A percentile compares a stretch with the other conserved stretches of the same genome.
These are phyloP conservation scores for Anoplius nigerrimus DNA, from an alignment of 2,888 invertebrate genomes.

Conservation along the genomic window DNA sequence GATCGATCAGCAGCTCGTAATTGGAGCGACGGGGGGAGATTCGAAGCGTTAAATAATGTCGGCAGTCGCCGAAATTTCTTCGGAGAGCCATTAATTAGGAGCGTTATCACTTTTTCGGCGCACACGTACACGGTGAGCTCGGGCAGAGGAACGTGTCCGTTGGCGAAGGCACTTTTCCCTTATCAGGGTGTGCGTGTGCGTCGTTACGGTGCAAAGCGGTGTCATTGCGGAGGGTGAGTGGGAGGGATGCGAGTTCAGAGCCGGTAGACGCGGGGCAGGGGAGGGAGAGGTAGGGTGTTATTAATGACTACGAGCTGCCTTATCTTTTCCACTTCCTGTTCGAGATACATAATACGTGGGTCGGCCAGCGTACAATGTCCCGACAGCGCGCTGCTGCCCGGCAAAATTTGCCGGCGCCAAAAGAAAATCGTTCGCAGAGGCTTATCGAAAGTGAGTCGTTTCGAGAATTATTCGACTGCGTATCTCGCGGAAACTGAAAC, in stretches of 20 bases:
- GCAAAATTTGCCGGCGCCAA: too few species aligned
- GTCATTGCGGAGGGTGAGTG: not conserved
- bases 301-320: conserved; percentile 61
- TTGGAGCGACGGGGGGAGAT: not conserved
- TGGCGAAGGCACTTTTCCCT: too few species aligned
- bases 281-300: conserved; percentile 48
- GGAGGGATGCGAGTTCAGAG: conserved; percentile 36
- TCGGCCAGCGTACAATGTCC: conserved; percentile 26
- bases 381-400: not conserved
- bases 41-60: not conserved
- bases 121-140: too few species aligned
- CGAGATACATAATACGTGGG: conserved; percentile 59
- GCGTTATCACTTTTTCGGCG: too few species aligned
- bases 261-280: not conserved
- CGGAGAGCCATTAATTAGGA: too few species aligned
- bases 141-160: too few species aligned
- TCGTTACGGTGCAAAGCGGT: conserved; percentile 1
- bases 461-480: too few species aligned
- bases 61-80: not conserved
- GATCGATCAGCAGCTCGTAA: not conserved
- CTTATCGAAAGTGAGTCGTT: too few species aligned
- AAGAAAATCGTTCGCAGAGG: too few species aligned
- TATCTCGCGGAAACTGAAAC: too few species aligned
- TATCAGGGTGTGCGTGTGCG: too few species aligned
- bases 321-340: conserved; percentile 67